These are phyloP conservation scores for Aphaenogaster floridana DNA, from an alignment of 1,140 invertebrate species.

Conservation along the genomic window DNA sequence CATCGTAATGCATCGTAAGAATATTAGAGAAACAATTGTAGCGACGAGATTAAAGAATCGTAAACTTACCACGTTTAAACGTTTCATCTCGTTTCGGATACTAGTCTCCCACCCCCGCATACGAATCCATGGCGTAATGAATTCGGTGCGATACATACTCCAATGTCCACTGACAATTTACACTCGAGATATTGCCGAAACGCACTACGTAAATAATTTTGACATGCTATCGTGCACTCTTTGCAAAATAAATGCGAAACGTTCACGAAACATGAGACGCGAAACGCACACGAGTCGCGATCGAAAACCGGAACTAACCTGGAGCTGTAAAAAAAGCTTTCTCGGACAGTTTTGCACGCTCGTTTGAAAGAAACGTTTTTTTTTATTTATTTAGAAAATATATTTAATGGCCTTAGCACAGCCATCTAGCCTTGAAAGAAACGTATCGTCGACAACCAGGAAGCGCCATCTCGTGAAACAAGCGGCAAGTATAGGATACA, in stretches of 20 bases:
- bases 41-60: neutral
- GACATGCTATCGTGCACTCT: neutral
- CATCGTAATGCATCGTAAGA: neutral
- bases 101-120: conserved; percentile 70
- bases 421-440: neutral
- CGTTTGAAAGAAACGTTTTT: neutral
- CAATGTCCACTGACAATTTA: conserved; percentile 33
- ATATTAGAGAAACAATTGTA: neutral
- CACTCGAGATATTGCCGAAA: too few species aligned
- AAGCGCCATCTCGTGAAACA: conserved; percentile 70
- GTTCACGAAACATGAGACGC: neutral
- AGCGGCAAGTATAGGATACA: conserved; percentile 50
- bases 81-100: conserved; percentile 58
- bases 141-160: conserved; percentile 66
- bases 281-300: neutral
- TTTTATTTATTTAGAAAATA: too few species aligned
- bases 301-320: neutral
- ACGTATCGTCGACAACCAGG: conserved; percentile 41
- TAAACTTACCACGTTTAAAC: conserved; percentile 53
- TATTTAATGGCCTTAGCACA: too few species aligned
- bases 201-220: neutral
- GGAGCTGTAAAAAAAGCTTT: neutral
- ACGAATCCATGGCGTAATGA: conserved; percentile 74
- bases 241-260: conserved; percentile 33
- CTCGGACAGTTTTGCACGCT: neutral